phyloP scores from a whole-genome alignment of 2,888 invertebrate species.

The Trachelus stipa region DNA sequence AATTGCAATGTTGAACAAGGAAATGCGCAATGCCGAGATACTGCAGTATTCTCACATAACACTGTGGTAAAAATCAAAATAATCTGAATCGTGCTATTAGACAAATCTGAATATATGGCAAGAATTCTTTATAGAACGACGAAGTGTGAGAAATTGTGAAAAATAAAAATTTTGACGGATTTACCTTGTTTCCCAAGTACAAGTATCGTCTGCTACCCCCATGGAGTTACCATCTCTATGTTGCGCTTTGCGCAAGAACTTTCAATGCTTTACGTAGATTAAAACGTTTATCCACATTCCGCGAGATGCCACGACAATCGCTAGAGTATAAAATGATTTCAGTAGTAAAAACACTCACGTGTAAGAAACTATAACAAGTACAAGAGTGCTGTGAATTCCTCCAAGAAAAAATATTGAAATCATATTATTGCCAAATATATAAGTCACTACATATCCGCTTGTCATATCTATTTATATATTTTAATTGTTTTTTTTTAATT shows the following conservation, averaged over 20 bases:
- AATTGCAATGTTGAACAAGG: slow-evolving; percentile 26
- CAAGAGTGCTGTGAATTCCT: too few species aligned
- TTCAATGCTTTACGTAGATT: background rate
- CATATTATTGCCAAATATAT: too few species aligned
- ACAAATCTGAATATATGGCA: background rate
- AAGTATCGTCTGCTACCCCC: slow-evolving; percentile 41
- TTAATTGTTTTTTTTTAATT: too few species aligned
- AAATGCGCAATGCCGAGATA: slow-evolving; percentile 27
- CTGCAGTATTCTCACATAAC: slow-evolving; percentile 22
- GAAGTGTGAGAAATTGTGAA: background rate
- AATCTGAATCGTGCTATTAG: background rate
- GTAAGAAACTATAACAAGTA: too few species aligned
- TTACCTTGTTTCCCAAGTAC: slow-evolving; percentile 37
- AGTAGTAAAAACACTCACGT: too few species aligned
- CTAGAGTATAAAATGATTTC: background rate
- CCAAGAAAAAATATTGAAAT: too few species aligned
- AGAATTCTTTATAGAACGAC: background rate
- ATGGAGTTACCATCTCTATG: slow-evolving; percentile 32
- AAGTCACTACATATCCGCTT: too few species aligned
- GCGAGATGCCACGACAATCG: background rate
- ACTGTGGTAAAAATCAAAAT: background rate
- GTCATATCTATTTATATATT: too few species aligned
- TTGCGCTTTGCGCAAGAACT: background rate
- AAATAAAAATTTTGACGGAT: background rate
- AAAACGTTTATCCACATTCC: background rate